Conservation (phyloP, 2,888 invertebrate genomes). For the Melinaea menophilus region DNA sequence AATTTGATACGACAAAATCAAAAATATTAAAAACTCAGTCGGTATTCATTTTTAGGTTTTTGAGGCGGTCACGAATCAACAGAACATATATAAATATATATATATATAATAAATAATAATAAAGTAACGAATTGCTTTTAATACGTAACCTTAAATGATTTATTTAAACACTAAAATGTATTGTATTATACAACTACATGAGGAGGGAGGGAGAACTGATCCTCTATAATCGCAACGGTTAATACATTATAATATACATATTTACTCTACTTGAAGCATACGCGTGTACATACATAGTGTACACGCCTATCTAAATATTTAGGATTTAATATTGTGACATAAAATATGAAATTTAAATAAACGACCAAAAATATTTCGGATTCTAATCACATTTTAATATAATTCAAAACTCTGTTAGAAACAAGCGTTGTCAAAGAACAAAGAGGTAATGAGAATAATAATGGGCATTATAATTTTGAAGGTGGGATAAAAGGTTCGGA, state of each 20-base stretch:
- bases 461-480: slow-evolving; percentile 4
- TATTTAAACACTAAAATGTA: neutral
- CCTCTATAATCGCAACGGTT: neutral
- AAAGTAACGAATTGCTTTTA: too few relatives aligned
- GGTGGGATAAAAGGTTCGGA: slow-evolving; percentile 10
- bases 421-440: slow-evolving; percentile 13
- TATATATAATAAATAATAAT: too few relatives aligned
- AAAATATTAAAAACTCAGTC: too few relatives aligned
- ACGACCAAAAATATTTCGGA: too few relatives aligned
- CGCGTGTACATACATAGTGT: neutral
- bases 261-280: neutral
- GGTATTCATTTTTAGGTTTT: too few relatives aligned
- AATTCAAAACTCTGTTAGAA: too few relatives aligned
- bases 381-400: too few relatives aligned
- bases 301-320: neutral
- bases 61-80: too few relatives aligned
- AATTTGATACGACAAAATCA: too few relatives aligned
- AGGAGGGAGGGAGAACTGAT: too few relatives aligned
- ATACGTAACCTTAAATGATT: neutral
- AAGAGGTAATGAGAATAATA: slow-evolving; percentile 15
- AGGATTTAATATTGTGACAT: neutral
- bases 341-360: too few relatives aligned
- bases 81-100: too few relatives aligned
- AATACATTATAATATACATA: neutral
- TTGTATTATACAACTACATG: neutral